Evolutionary conservation across 1,140 invertebrate genomes (phyloP).

Genomic region (Globodera ellingtonae): DNA sequence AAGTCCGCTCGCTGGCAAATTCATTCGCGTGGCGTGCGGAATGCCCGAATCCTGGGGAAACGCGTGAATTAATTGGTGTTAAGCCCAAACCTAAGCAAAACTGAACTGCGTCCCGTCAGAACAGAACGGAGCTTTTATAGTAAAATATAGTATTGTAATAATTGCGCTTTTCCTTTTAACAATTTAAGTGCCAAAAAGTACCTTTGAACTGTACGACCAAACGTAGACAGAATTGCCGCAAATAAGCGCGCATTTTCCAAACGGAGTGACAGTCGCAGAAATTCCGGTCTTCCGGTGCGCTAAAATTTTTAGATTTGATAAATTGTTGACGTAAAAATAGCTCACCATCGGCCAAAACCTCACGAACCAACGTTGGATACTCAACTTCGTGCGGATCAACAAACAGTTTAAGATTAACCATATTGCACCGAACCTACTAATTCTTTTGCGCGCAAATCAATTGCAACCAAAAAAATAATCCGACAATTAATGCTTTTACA

Average conservation of each 20-base stretch:
- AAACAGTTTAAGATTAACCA: constrained; percentile 24
- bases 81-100: background rate
- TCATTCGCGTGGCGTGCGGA: constrained; percentile 29
- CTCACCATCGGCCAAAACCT: constrained; percentile 29
- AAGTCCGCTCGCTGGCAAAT: constrained; percentile 32
- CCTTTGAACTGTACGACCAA: constrained; percentile 32
- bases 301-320: constrained; percentile 24
- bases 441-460: no score
- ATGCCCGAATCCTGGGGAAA: constrained; percentile 27
- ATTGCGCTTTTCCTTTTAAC: background rate
- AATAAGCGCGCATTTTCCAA: constrained; percentile 31
- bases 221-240: constrained; percentile 34
- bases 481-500: no score
- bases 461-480: no score
- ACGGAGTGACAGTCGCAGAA: constrained; percentile 25
- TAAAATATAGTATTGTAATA: no score
- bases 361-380: constrained; percentile 37
- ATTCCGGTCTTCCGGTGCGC: constrained; percentile 7
- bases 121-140: background rate
- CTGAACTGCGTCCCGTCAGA: no score
- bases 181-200: constrained; percentile 8
- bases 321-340: background rate
- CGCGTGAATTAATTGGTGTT: background rate
- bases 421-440: background rate
- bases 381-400: constrained; percentile 38